Evolutionary conservation across 2,113 vertebrate genomes (phyloP).

Genomic region (Trochalopteron elliotii): DNA sequence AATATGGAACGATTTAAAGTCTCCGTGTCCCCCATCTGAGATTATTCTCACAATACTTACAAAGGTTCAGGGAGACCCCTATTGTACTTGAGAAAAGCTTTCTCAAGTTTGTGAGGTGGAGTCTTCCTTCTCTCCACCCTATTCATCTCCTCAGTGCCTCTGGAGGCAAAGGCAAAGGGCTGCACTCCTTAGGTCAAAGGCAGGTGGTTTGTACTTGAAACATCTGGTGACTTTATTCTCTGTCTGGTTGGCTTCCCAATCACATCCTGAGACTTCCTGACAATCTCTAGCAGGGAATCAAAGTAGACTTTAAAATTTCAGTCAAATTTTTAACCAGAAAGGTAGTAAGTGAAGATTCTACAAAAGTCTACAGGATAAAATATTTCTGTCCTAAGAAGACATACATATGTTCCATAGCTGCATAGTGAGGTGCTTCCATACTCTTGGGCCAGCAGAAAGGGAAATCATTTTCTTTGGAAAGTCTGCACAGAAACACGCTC

Average conservation of each 20-base stretch:
- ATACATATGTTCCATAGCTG: not conserved
- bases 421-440: not conserved
- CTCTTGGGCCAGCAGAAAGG: not conserved
- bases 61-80: not conserved
- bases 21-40: not conserved
- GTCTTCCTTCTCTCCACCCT: not conserved
- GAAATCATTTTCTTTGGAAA: not conserved
- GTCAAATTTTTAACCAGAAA: not conserved
- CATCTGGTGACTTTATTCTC: not conserved
- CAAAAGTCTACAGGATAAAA: not conserved
- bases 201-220: not conserved
- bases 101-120: not conserved
- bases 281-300: not conserved
- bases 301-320: not conserved
- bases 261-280: not conserved
- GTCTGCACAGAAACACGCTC: not conserved
- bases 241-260: not conserved
- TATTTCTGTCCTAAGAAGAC: not conserved
- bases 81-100: not conserved
- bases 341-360: not conserved
- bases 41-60: not conserved
- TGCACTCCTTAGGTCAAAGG: not conserved
- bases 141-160: not conserved
- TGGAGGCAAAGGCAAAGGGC: not conserved
- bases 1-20: not conserved